A percentile compares a stretch with the other conserved stretches of the same genome.
Conservation (phyloP, 2,888 invertebrate species). For the Nomada ruficornis region DNA sequence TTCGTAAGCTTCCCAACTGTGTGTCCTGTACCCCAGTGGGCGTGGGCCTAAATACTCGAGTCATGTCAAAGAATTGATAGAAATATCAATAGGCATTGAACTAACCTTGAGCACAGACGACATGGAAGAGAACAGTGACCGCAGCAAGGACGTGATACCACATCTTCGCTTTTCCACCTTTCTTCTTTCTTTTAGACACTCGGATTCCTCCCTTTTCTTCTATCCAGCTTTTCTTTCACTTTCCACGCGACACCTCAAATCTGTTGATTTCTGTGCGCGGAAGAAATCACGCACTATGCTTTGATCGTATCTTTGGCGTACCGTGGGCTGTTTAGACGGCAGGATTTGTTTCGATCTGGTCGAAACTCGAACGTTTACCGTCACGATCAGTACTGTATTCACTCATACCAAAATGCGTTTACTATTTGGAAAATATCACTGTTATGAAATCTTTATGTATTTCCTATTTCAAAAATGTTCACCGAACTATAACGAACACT, state of each 20-base stretch:
- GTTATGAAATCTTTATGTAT: neutral
- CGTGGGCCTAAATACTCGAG: no score
- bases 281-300: slow-evolving; percentile 34
- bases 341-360: slow-evolving; percentile 42
- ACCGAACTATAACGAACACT: neutral
- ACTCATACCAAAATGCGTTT: slow-evolving; percentile 55
- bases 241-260: slow-evolving; percentile 26
- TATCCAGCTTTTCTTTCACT: slow-evolving; percentile 26
- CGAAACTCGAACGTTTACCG: slow-evolving; percentile 63
- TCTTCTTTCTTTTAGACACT: slow-evolving; percentile 39
- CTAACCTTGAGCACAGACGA: slow-evolving; percentile 82
- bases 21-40: no score
- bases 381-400: slow-evolving; percentile 57
- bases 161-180: slow-evolving; percentile 67
- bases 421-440: slow-evolving; percentile 21
- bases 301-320: slow-evolving; percentile 51
- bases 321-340: slow-evolving; percentile 59
- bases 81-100: slow-evolving; percentile 37
- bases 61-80: neutral
- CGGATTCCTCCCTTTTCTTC: slow-evolving; percentile 31
- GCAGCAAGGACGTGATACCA: slow-evolving; percentile 77
- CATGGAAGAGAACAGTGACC: slow-evolving; percentile 76
- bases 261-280: slow-evolving; percentile 24
- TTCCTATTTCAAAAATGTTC: neutral
- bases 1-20: no score